phyloP scores from a whole-genome alignment of 1,140 invertebrate species.

The Cyclina sinensis region DNA sequence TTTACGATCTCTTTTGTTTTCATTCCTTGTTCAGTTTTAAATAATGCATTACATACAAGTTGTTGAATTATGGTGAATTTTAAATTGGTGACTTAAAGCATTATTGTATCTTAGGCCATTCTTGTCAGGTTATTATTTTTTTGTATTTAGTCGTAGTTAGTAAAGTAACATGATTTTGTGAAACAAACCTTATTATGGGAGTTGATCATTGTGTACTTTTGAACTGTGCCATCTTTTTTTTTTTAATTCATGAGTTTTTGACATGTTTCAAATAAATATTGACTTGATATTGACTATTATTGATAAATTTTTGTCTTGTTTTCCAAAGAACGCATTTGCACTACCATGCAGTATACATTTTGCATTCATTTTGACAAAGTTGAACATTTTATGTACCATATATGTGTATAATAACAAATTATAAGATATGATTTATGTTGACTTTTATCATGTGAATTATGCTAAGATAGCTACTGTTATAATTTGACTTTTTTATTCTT shows the following conservation, averaged over 20 bases:
- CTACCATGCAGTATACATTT: not conserved
- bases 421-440: not conserved
- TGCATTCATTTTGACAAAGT: conserved; percentile 20
- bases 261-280: not conserved
- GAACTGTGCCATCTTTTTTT: conserved; percentile 11
- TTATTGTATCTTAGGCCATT: conserved; percentile 31
- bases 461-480: not conserved
- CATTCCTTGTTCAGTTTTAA: conserved; percentile 18
- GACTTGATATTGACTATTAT: not conserved
- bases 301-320: not conserved
- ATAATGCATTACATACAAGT: not conserved
- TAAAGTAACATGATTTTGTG: not conserved
- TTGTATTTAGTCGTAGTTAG: conserved; percentile 6
- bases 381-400: conserved; percentile 15
- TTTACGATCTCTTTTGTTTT: conserved; percentile 45
- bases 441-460: not conserved
- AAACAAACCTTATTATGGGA: not conserved
- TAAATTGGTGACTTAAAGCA: conserved; percentile 26
- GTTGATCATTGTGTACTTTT: not conserved
- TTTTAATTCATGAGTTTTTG: not conserved
- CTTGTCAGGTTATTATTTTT: conserved; percentile 19
- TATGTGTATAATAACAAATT: not conserved
- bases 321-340: not conserved
- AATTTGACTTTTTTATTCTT: not conserved
- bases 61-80: conserved; percentile 8